Conservation (phyloP, 2,113 vertebrate genomes). For the Panthera tigris region DNA sequence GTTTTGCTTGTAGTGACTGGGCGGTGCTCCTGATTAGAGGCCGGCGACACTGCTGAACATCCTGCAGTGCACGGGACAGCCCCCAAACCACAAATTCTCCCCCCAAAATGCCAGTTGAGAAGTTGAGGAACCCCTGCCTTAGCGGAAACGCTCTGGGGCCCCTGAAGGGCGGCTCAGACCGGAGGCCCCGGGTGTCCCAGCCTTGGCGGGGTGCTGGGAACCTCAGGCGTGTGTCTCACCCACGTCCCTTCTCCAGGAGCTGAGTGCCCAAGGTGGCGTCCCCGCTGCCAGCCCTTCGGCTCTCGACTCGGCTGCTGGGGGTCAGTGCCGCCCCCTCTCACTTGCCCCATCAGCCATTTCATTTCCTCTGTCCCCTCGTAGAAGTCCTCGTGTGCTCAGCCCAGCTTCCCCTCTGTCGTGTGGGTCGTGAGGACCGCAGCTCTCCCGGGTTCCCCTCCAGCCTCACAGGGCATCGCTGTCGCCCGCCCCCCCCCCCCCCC, state of each 20-base stretch:
- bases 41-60: accelerated
- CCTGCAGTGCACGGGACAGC: accelerated
- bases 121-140: neutral
- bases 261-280: accelerated
- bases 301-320: neutral
- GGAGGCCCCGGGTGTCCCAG: accelerated
- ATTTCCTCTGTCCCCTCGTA: accelerated
- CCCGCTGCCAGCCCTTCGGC: neutral
- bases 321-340: accelerated
- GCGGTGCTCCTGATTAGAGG: accelerated
- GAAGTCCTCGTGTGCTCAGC: no score
- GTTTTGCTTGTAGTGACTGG: neutral
- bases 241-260: neutral
- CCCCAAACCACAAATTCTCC: accelerated
- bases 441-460: no score
- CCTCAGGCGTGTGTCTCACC: neutral
- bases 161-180: neutral
- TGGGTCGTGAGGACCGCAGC: accelerated
- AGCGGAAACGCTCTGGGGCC: neutral
- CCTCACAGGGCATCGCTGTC: no score
- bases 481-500: no score
- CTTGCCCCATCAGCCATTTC: accelerated
- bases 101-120: neutral
- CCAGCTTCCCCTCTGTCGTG: accelerated
- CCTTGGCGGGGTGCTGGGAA: neutral